Percentiles rank a stretch among this genome's conserved stretches.
These are phyloP conservation scores for Idaea aversata DNA, from an alignment of 2,888 invertebrate genomes.

Conservation along the genomic window DNA sequence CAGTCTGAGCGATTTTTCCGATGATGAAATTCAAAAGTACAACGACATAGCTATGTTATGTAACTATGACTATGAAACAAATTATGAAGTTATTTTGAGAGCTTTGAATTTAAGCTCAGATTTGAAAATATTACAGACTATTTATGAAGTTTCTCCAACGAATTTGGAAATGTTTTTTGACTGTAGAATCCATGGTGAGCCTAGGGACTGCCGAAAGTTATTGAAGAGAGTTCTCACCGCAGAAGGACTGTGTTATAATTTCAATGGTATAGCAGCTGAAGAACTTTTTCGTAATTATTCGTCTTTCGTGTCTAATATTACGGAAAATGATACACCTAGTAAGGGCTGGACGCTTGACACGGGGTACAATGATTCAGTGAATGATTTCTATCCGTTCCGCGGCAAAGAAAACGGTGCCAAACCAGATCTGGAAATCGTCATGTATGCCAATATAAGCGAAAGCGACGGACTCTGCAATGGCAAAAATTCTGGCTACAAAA, in stretches of 20 bases:
- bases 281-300: background rate
- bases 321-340: slow-evolving; percentile 6
- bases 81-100: background rate
- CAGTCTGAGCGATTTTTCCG: background rate
- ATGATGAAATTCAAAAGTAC: slow-evolving; percentile 9
- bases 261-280: background rate
- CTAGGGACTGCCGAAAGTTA: background rate
- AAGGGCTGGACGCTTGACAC: slow-evolving; percentile 23
- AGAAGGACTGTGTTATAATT: slow-evolving; percentile 8
- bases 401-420: slow-evolving; percentile 27
- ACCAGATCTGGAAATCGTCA: slow-evolving; percentile 27
- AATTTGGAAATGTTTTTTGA: background rate
- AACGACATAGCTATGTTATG: background rate
- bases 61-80: background rate
- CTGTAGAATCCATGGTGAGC: background rate
- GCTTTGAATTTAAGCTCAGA: background rate
- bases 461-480: slow-evolving; percentile 29
- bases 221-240: background rate
- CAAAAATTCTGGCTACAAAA: slow-evolving; percentile 32
- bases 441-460: slow-evolving; percentile 17
- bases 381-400: slow-evolving; percentile 26
- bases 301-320: background rate
- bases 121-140: background rate
- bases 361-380: slow-evolving; percentile 21
- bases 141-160: background rate